Conservation (phyloP, 2,113 vertebrate genomes). For the Micromys minutus region DNA sequence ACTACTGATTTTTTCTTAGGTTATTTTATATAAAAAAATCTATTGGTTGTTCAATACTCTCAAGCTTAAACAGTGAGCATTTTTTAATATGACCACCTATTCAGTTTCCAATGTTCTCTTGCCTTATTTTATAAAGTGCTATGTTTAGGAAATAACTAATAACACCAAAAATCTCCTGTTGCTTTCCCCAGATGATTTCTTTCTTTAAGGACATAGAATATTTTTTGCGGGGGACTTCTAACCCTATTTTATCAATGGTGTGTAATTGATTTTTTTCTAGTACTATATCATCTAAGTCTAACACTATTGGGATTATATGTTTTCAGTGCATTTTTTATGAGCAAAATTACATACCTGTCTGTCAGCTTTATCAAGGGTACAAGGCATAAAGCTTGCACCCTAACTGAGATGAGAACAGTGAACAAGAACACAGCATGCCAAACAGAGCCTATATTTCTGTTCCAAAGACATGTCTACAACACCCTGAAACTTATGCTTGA, state of each 20-base stretch:
- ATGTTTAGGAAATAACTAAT: background rate
- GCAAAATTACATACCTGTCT: background rate
- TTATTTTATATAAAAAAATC: background rate
- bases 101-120: background rate
- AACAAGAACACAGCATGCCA: background rate
- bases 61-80: background rate
- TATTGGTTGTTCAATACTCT: background rate
- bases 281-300: background rate
- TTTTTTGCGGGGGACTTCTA: background rate
- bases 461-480: background rate
- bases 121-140: background rate
- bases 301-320: background rate
- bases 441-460: background rate
- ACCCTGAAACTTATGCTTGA: background rate
- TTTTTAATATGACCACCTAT: background rate
- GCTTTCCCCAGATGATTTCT: background rate
- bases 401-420: background rate
- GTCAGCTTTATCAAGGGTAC: background rate
- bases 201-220: accelerated
- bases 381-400: background rate
- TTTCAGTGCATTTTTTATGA: background rate
- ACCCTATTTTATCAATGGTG: background rate
- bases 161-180: background rate
- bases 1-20: background rate
- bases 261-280: background rate